phyloP scores from a whole-genome alignment of 2,797 vertebrate species.

The Rhynchonycteris naso region DNA sequence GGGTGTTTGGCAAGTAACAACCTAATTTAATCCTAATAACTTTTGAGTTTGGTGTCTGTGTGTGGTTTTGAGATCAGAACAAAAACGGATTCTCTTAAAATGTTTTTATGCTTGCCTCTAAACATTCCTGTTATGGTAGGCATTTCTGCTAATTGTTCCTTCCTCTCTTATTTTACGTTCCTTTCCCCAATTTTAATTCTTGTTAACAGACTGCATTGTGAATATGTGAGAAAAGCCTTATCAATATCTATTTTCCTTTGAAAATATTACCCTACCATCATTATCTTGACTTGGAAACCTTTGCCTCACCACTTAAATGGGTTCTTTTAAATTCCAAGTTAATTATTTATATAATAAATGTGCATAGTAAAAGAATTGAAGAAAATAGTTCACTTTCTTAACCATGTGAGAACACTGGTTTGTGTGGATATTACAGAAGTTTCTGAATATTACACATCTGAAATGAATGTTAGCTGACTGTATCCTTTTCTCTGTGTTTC shows the following conservation, averaged over 20 bases:
- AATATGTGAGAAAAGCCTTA: slow-evolving; percentile 37
- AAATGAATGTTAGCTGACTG: not conserved
- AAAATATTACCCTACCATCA: not conserved
- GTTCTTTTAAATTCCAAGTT: not conserved
- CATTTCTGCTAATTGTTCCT: not conserved
- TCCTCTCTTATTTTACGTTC: slow-evolving; percentile 1
- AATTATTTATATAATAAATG: not conserved
- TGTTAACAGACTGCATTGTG: not conserved
- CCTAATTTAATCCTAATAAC: not conserved
- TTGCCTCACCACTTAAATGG: not conserved
- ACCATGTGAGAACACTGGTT: not conserved
- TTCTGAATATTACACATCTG: not conserved
- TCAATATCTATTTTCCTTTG: slow-evolving; percentile 10
- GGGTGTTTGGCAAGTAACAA: not conserved
- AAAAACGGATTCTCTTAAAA: not conserved
- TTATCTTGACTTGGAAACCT: not conserved
- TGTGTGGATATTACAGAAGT: not conserved
- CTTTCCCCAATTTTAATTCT: slow-evolving; percentile 35
- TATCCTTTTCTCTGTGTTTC: not conserved
- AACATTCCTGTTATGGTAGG: not conserved
- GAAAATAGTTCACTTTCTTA: not conserved
- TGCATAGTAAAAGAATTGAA: not conserved
- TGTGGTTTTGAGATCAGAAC: slow-evolving; percentile 8
- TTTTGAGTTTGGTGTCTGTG: not conserved
- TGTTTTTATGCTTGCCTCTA: not conserved